phyloP scores from a whole-genome alignment of 2,113 vertebrate species.

The Tragelaphus strepsiceros region DNA sequence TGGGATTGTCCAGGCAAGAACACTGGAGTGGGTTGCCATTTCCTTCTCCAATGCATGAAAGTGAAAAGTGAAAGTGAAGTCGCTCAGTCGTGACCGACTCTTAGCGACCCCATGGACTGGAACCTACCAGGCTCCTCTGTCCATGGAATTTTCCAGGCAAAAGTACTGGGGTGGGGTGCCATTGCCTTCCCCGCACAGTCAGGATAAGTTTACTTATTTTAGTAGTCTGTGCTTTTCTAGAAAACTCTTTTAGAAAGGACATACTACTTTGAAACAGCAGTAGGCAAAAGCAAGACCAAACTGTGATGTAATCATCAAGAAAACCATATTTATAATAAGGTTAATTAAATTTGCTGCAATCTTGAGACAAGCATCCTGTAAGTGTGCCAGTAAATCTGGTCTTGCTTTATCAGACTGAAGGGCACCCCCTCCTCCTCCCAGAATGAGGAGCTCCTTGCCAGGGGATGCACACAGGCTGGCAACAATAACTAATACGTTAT shows the following conservation, averaged over 20 bases:
- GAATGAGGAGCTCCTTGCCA: conserved; percentile 69
- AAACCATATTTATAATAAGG: conserved; percentile 83
- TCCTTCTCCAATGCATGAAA: no score
- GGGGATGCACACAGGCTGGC: conserved; percentile 69
- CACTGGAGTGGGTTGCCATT: no score
- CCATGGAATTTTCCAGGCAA: no score
- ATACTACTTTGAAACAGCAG: conserved; percentile 76
- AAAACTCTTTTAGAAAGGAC: conserved; percentile 76
- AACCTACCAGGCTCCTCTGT: no score
- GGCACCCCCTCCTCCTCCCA: conserved; percentile 55
- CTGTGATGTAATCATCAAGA: conserved; percentile 81
- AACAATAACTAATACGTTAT: conserved; percentile 78
- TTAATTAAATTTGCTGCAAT: conserved; percentile 83
- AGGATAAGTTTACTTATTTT: conserved; percentile 69
- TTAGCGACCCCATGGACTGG: no score
- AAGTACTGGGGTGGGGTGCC: no score
- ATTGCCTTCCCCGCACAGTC: no score
- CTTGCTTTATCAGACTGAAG: conserved; percentile 78
- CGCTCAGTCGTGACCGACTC: no score
- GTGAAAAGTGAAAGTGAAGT: no score
- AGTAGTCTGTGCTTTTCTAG: conserved; percentile 61
- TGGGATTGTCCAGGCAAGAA: no score
- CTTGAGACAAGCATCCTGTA: conserved; percentile 78
- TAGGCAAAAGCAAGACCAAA: conserved; percentile 73
- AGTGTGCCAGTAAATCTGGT: conserved; percentile 80